Evolutionary conservation across 2,797 vertebrate species (phyloP).

Genomic region (Rhinatrema bivittatum): DNA sequence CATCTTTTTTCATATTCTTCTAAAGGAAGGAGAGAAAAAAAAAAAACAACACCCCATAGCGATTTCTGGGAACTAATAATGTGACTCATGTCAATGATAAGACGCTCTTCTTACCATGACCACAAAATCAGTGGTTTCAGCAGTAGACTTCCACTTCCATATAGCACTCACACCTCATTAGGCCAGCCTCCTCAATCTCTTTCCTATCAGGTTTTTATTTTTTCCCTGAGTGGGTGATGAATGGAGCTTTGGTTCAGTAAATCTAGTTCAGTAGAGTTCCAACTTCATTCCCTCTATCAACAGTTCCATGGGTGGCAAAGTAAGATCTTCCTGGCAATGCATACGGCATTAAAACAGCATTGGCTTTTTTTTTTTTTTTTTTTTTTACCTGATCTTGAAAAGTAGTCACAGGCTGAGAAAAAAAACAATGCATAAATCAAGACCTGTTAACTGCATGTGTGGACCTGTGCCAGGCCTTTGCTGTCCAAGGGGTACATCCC

Average conservation of each 20-base stretch:
- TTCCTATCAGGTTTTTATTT: neutral
- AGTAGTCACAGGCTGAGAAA: conserved; percentile 7
- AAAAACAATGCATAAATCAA: too few species aligned
- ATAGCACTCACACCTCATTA: neutral
- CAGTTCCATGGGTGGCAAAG: conserved; percentile 5
- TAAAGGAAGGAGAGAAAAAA: conserved; percentile 7
- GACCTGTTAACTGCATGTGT: too few species aligned
- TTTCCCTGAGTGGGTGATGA: conserved; percentile 1
- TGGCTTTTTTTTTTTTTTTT: too few species aligned
- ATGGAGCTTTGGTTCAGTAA: neutral
- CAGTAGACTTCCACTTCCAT: neutral
- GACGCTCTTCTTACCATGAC: conserved; percentile 6
- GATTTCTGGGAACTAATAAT: too few species aligned
- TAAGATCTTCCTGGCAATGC: neutral
- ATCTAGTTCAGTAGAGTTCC: conserved; percentile 3
- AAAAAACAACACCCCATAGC: neutral
- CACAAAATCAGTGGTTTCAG: neutral
- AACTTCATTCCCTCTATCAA: conserved; percentile 4
- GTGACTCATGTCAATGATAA: neutral
- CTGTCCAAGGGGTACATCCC: too few species aligned
- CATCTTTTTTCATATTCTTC: too few species aligned
- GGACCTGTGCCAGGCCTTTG: too few species aligned
- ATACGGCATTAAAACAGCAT: too few species aligned
- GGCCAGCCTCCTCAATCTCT: neutral
- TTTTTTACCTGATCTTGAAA: neutral